Percentiles rank a stretch among this genome's conserved stretches.
Conservation (phyloP, 1,140 invertebrate genomes). For the Drosophila athabasca region DNA sequence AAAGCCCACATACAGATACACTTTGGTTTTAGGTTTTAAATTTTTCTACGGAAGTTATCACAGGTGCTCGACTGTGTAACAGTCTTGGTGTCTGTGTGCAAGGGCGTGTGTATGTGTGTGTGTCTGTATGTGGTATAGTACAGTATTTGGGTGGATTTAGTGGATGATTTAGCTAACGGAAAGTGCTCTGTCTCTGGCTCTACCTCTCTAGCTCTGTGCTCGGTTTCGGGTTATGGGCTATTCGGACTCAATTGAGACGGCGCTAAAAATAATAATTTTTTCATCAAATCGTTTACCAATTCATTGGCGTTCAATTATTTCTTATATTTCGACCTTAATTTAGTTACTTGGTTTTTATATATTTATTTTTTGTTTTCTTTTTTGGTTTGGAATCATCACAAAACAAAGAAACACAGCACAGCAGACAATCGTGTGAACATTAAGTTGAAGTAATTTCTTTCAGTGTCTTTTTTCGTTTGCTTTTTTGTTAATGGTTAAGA, state of each 20-base stretch:
- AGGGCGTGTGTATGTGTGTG: conserved; percentile 22
- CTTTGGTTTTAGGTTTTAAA: conserved; percentile 9
- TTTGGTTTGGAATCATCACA: conserved; percentile 24
- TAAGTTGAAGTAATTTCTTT: conserved; percentile 1
- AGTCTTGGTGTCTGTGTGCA: conserved; percentile 25
- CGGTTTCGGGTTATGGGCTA: conserved; percentile 42
- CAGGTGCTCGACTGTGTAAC: conserved; percentile 48
- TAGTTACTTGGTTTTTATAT: background rate
- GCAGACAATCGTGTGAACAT: conserved; percentile 18
- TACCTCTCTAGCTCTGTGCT: conserved; percentile 33
- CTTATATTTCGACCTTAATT: conserved; percentile 28
- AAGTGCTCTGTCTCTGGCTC: too few relatives aligned
- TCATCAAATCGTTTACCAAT: conserved; percentile 51
- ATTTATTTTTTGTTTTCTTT: background rate
- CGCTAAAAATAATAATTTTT: conserved; percentile 67
- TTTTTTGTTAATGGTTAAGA: conserved; percentile 23
- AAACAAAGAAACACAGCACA: conserved; percentile 41
- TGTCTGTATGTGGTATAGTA: conserved; percentile 21
- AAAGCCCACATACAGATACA: conserved; percentile 24
- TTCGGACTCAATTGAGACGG: conserved; percentile 66
- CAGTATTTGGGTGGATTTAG: conserved; percentile 25
- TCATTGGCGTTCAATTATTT: conserved; percentile 7
- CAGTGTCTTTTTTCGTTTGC: too few relatives aligned
- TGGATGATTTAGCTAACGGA: conserved; percentile 36
- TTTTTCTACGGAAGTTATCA: conserved; percentile 40